Evolutionary conservation across 2,888 invertebrate species (phyloP).

Genomic region (Macaria notata): DNA sequence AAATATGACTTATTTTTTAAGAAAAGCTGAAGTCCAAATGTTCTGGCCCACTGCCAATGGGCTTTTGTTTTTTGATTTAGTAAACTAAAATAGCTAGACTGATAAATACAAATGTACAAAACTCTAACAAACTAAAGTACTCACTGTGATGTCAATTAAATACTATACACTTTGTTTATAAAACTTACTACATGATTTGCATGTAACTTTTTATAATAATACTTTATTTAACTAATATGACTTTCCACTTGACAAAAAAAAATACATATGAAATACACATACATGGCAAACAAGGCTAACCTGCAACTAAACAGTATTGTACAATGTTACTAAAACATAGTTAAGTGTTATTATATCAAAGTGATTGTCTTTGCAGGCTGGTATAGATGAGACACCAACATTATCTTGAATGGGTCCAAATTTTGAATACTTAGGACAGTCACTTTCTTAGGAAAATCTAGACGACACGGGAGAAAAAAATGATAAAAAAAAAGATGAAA

Average conservation of each 20-base stretch:
- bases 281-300: background rate
- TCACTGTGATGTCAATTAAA: no score
- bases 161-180: no score
- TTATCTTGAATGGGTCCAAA: slow-evolving; percentile 17
- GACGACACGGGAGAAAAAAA: slow-evolving; percentile 27
- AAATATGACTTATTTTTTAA: no score
- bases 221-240: background rate
- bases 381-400: slow-evolving; percentile 58
- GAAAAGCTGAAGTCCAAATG: no score
- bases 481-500: slow-evolving; percentile 29
- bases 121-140: no score
- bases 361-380: slow-evolving; percentile 65
- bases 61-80: no score
- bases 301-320: background rate
- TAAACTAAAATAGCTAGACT: no score
- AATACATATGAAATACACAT: background rate
- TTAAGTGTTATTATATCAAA: background rate
- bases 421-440: slow-evolving; percentile 5
- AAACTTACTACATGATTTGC: no score
- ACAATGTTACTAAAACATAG: background rate
- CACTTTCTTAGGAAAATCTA: slow-evolving; percentile 17
- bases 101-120: no score
- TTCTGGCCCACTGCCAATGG: no score
- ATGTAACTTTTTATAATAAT: background rate
- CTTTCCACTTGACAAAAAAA: background rate